phyloP scores from a whole-genome alignment of 2,888 invertebrate genomes.

The Cerceris rybyensis region DNA sequence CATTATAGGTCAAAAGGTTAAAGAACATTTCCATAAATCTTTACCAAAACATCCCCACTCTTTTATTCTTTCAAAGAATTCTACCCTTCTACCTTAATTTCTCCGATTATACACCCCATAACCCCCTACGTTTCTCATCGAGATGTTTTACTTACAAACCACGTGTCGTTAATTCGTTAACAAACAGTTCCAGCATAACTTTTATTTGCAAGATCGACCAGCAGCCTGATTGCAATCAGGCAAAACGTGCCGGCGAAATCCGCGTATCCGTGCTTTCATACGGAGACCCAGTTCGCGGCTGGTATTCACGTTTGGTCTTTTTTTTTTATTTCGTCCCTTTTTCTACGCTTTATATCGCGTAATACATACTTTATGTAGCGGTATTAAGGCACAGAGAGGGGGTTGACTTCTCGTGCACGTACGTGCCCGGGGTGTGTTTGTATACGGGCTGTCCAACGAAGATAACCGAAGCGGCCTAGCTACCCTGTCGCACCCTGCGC shows the following conservation, averaged over 20 bases:
- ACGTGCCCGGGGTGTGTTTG: constrained; percentile 42
- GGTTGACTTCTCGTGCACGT: constrained; percentile 11
- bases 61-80: background rate
- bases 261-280: constrained; percentile 47
- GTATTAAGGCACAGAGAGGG: constrained; percentile 38
- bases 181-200: constrained; percentile 58
- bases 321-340: constrained; percentile 34
- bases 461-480: constrained; percentile 65
- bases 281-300: constrained; percentile 47
- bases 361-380: constrained; percentile 61
- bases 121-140: background rate
- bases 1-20: too few species aligned
- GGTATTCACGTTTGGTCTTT: constrained; percentile 3
- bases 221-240: constrained; percentile 65
- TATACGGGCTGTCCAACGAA: constrained; percentile 69
- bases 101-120: constrained; percentile 18
- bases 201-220: constrained; percentile 68
- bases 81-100: background rate
- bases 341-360: constrained; percentile 49
- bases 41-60: background rate
- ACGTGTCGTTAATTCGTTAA: constrained; percentile 58
- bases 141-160: constrained; percentile 49
- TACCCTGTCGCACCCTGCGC: constrained; percentile 27
- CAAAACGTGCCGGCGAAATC: constrained; percentile 67
- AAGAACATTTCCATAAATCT: background rate